A percentile compares a stretch with the other conserved stretches of the same genome.
Conservation (phyloP, 2,113 vertebrate species). For the Regulus satrapa region DNA sequence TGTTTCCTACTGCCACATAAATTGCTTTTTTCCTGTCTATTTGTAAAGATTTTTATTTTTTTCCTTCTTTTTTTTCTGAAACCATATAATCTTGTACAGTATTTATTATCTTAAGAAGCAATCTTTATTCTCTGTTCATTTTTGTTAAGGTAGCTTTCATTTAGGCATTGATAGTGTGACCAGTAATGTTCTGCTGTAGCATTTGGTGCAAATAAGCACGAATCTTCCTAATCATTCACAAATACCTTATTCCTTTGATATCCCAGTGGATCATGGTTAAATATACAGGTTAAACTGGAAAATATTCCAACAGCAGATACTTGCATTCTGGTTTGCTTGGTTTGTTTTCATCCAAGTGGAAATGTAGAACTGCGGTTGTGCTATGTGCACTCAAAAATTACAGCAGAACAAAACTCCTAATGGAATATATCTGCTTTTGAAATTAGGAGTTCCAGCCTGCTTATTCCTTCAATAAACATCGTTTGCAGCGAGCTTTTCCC, state of each 20-base stretch:
- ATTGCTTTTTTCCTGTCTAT: background rate
- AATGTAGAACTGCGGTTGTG: background rate
- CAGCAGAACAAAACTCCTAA: constrained; percentile 6
- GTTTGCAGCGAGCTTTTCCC: constrained; percentile 30
- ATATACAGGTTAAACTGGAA: background rate
- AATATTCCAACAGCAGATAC: background rate
- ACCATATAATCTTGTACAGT: background rate
- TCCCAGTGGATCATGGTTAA: background rate
- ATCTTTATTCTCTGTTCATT: background rate
- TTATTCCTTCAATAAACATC: constrained; percentile 25
- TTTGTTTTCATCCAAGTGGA: background rate
- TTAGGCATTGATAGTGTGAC: background rate
- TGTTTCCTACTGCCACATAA: background rate
- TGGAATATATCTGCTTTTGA: constrained; percentile 52
- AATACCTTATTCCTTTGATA: background rate
- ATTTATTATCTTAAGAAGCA: background rate
- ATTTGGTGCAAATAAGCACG: background rate
- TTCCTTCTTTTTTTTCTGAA: background rate
- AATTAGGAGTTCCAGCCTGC: background rate
- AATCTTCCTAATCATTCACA: background rate
- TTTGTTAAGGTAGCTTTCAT: background rate
- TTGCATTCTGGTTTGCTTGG: background rate
- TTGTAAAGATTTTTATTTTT: background rate
- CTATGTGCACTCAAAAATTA: constrained; percentile 39
- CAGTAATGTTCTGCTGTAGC: background rate